Percentiles rank a stretch among this genome's conserved stretches.
These are phyloP conservation scores for Blastobasis lacticolella DNA, from an alignment of 2,888 invertebrate species.

Conservation along the genomic window DNA sequence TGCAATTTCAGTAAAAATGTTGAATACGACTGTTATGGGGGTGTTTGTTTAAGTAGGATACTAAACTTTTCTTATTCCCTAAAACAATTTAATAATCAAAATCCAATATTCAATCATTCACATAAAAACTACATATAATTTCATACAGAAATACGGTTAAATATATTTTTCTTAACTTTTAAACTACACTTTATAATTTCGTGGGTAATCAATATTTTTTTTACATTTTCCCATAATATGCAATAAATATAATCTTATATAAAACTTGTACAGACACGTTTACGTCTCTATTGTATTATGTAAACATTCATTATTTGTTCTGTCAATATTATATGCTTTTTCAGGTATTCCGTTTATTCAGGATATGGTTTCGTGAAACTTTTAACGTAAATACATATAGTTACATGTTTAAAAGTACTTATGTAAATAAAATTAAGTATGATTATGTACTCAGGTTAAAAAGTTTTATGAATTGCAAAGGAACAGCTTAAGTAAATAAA, in stretches of 20 bases:
- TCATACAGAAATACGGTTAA: slow-evolving; percentile 75
- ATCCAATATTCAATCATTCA: slow-evolving; percentile 67
- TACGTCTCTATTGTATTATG: slow-evolving; percentile 44
- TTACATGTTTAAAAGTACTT: too few relatives aligned
- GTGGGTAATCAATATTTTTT: slow-evolving; percentile 58
- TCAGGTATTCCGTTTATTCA: slow-evolving; percentile 64
- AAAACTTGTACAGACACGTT: slow-evolving; percentile 50
- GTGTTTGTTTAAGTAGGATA: slow-evolving; percentile 30
- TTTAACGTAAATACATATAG: background rate
- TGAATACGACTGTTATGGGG: too few relatives aligned
- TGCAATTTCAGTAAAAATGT: too few relatives aligned
- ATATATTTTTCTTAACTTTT: slow-evolving; percentile 69
- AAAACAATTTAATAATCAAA: slow-evolving; percentile 69
- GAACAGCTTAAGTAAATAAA: background rate
- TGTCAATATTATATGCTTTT: slow-evolving; percentile 34
- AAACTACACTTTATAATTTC: slow-evolving; percentile 61
- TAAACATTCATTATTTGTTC: slow-evolving; percentile 48
- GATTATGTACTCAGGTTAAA: too few relatives aligned
- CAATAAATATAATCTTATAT: slow-evolving; percentile 64
- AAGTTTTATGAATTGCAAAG: too few relatives aligned
- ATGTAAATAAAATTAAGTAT: too few relatives aligned
- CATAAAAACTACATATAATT: slow-evolving; percentile 75
- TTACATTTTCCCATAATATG: slow-evolving; percentile 63
- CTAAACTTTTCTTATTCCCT: slow-evolving; percentile 47
- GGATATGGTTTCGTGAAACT: slow-evolving; percentile 52